Evolutionary conservation across 2,797 vertebrate genomes (phyloP).

Genomic region (Artibeus jamaicensis): DNA sequence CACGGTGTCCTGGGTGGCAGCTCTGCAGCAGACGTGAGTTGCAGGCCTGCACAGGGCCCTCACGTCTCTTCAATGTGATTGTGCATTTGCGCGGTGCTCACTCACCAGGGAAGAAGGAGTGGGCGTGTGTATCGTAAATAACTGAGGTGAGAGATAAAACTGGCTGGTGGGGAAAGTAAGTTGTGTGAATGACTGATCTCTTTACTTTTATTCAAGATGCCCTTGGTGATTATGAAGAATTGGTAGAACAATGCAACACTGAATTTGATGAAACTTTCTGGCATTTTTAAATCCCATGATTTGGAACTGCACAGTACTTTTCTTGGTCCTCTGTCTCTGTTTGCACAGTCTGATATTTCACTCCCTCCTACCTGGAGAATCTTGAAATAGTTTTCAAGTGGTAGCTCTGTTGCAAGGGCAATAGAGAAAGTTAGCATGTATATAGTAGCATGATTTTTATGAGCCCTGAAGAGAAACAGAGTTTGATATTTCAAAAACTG

Average conservation of each 20-base stretch:
- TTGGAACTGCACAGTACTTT: not conserved
- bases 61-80: not conserved
- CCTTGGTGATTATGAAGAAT: not conserved
- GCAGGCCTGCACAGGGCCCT: not conserved
- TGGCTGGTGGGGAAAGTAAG: not conserved
- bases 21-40: not conserved
- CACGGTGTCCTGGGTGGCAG: conserved; percentile 62
- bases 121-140: not conserved
- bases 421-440: not conserved
- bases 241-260: fast-evolving
- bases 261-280: not conserved
- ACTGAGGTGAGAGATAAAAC: not conserved
- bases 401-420: conserved; percentile 70
- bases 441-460: not conserved
- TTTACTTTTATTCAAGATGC: not conserved
- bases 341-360: not conserved
- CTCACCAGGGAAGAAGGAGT: not conserved
- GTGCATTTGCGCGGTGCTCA: not conserved
- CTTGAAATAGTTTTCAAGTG: conserved; percentile 68
- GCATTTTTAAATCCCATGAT: not conserved
- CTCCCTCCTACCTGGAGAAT: conserved; percentile 66
- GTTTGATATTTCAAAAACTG: not conserved
- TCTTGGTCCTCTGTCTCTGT: not conserved
- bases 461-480: not conserved
- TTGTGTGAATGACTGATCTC: not conserved